Evolutionary conservation across 1,140 invertebrate genomes (phyloP), one percentile per base, ranked within the genome.

Genomic region (Epicauta chinensis): DNA sequence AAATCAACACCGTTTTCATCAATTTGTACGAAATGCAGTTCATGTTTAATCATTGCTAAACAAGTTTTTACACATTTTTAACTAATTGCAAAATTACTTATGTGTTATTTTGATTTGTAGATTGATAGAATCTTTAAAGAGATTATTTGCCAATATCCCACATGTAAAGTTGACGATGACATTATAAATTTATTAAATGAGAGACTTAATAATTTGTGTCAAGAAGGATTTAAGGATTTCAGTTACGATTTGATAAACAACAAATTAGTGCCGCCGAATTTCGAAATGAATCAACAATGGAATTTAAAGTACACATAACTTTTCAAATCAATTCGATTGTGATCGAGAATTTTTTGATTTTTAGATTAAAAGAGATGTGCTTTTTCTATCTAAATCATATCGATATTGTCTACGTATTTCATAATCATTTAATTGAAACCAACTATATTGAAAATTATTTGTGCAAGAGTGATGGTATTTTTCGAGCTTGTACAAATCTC

Each of bases 11-110:
- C 60, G 4, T 58, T 64, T 46, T 53, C 55, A 14, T 60, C 45
- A 16, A 52, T 61, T 43, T 64, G 58, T 47, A 17, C 59, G 11
- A 64, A 56, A 55, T 64, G 62, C 40, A 47, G 55, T 6, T 51
- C 55, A 16, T 64, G 62, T 55, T 34, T 62, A 14, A 55, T 60
- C 3, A 51, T 62, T 11, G 62, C 62, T 9, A 39, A 46, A 15
- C 51, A 64, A 37, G 62, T 62, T n/a, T n/a, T n/a, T n/a, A 32
- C 30, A n/a, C 41, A 2, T 38, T 32, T 9, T 29, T 13, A 23
- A 35, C 10, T 13, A 37, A 37, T 15, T 16, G 4, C 5, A n/a
- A 40, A 15, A n/a, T n/a, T n/a, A n/a, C n/a, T 17, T 41, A 13
- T 29, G 10, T 2, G 12, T 40, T 16, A 30, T 23, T 31, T 23